Evolutionary conservation across 2,797 vertebrate species (phyloP).

Genomic region (Echeneis naucrates): DNA sequence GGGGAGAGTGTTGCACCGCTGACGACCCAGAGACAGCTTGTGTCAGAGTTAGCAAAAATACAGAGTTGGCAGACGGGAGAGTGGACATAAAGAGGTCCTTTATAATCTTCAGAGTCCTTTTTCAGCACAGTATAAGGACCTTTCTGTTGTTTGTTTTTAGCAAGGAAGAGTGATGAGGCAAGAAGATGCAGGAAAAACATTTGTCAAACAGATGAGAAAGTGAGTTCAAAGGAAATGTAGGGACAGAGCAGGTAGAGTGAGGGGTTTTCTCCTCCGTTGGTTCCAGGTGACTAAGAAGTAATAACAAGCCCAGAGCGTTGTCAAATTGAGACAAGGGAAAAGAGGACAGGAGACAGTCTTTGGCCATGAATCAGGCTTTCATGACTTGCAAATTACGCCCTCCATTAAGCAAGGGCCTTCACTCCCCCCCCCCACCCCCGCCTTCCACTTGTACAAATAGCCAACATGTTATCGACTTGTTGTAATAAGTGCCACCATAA

Average conservation of each 20-base stretch:
- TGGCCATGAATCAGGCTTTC: conserved; percentile 75
- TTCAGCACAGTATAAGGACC: conserved; percentile 61
- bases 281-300: conserved; percentile 71
- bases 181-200: conserved; percentile 8
- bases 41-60: conserved; percentile 58
- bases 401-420: conserved; percentile 66
- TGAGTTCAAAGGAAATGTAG: conserved; percentile 20
- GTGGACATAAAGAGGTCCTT: conserved; percentile 66
- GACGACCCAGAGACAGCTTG: conserved; percentile 56
- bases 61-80: conserved; percentile 47
- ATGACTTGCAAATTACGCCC: conserved; percentile 72
- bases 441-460: conserved; percentile 43
- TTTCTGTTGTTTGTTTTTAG: conserved; percentile 46
- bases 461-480: conserved; percentile 48
- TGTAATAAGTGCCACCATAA: conserved; percentile 40
- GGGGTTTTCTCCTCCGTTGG: conserved; percentile 31
- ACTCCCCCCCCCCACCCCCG: conserved; percentile 52
- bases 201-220: conserved; percentile 18
- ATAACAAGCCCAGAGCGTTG: conserved; percentile 45
- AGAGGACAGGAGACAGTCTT: conserved; percentile 70
- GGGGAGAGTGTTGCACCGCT: conserved; percentile 33
- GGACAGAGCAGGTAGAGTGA: conserved; percentile 28
- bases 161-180: conserved; percentile 5
- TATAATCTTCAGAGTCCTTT: conserved; percentile 54
- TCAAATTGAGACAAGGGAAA: conserved; percentile 65